phyloP scores from a whole-genome alignment of 2,888 invertebrate species.

The Thecocarcelia acutangulata region DNA sequence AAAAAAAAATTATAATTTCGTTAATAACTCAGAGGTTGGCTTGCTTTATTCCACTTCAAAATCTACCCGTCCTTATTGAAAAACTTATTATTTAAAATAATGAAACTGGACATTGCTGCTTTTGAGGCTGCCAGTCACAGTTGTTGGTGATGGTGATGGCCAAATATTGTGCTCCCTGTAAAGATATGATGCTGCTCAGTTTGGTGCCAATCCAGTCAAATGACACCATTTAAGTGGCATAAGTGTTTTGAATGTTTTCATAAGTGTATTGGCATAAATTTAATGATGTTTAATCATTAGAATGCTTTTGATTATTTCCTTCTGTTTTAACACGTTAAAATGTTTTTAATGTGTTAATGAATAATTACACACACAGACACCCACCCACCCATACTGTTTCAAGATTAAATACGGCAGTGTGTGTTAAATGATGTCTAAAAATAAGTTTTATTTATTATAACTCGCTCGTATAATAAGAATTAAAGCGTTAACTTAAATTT shows the following conservation, averaged over 20 bases:
- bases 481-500: too few relatives aligned
- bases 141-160: neutral
- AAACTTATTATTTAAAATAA: too few relatives aligned
- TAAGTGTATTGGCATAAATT: conserved; percentile 42
- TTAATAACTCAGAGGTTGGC: too few relatives aligned
- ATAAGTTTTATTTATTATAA: neutral
- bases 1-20: too few relatives aligned
- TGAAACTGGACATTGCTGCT: too few relatives aligned
- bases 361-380: conserved; percentile 16
- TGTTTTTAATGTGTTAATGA: conserved; percentile 35
- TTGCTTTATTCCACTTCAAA: too few relatives aligned
- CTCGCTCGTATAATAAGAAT: too few relatives aligned
- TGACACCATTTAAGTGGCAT: too few relatives aligned
- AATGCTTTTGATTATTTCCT: conserved; percentile 45
- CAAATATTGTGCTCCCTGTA: neutral
- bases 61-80: too few relatives aligned
- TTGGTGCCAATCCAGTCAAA: too few relatives aligned
- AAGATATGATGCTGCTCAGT: neutral
- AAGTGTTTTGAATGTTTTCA: conserved; percentile 1
- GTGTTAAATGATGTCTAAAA: conserved; percentile 12
- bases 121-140: too few relatives aligned
- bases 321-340: conserved; percentile 44
- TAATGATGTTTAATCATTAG: conserved; percentile 46
- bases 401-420: neutral
- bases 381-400: conserved; percentile 14